Evolutionary conservation across 2,113 vertebrate genomes (phyloP).

Genomic region (Beaufortia kweichowensis): DNA sequence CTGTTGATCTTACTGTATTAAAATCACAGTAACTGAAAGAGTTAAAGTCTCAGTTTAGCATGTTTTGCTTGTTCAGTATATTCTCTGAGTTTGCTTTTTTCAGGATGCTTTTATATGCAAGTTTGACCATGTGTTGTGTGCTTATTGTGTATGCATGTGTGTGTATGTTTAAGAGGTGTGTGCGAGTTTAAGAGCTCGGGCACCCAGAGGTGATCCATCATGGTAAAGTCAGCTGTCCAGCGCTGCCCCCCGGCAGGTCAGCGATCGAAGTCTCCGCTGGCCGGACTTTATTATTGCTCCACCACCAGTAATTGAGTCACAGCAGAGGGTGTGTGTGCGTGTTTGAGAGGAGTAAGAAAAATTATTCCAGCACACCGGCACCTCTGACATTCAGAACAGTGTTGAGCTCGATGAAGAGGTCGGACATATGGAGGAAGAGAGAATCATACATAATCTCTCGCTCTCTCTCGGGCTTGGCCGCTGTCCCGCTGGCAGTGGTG

Average conservation of each 20-base stretch:
- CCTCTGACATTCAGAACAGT: conserved; percentile 54
- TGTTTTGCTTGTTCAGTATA: background rate
- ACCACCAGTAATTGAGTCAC: conserved; percentile 82
- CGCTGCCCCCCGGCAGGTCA: conserved; percentile 76
- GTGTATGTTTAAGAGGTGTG: conserved; percentile 42
- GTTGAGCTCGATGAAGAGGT: conserved; percentile 53
- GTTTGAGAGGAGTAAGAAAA: conserved; percentile 63
- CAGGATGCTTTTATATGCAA: background rate
- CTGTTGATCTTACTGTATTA: conserved; percentile 69
- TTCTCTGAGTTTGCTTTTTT: conserved; percentile 13
- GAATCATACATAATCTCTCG: conserved; percentile 12
- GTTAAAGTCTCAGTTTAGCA: background rate
- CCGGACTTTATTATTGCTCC: conserved; percentile 83
- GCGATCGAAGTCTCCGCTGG: conserved; percentile 76
- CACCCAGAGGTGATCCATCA: conserved; percentile 80
- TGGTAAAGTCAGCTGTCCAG: conserved; percentile 78
- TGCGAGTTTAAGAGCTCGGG: conserved; percentile 36
- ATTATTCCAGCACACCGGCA: conserved; percentile 58
- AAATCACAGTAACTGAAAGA: background rate
- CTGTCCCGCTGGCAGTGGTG: conserved; percentile 33
- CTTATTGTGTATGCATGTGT: conserved; percentile 13
- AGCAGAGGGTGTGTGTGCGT: conserved; percentile 21
- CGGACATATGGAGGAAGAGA: conserved; percentile 41
- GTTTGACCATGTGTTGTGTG: conserved; percentile 4
- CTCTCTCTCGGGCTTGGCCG: conserved; percentile 41